Conservation (phyloP, 2,888 invertebrate genomes). For the Buathra laborator region DNA sequence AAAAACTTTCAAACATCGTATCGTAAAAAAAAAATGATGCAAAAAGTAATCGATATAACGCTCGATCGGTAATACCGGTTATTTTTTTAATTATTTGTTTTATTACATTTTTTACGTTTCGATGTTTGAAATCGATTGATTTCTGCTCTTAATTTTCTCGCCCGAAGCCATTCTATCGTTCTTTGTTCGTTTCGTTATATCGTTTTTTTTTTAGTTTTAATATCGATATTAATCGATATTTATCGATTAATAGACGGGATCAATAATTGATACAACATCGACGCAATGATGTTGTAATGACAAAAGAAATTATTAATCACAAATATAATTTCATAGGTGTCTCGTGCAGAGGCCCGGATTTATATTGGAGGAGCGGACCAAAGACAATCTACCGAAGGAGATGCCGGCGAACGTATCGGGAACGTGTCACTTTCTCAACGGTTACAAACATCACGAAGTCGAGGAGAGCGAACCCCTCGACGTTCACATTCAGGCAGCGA, state of each 20-base stretch:
- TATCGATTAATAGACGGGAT: background rate
- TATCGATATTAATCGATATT: no score
- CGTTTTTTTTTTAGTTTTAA: no score
- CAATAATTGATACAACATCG: background rate
- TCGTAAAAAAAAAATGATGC: no score
- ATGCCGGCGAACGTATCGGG: slow-evolving; percentile 92
- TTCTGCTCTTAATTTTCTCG: no score
- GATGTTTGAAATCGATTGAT: no score
- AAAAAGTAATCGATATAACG: no score
- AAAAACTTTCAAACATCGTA: no score
- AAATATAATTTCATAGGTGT: slow-evolving; percentile 87
- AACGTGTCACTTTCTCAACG: slow-evolving; percentile 94
- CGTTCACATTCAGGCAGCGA: slow-evolving; percentile 89
- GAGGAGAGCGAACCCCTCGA: slow-evolving; percentile 88
- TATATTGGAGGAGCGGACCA: slow-evolving; percentile 91
- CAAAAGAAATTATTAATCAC: background rate
- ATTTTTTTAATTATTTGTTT: no score
- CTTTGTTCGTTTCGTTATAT: no score
- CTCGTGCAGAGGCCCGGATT: slow-evolving; percentile 92
- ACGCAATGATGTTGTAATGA: background rate
- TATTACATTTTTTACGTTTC: no score
- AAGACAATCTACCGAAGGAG: slow-evolving; percentile 93
- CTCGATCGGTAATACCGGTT: no score
- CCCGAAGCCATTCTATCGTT: no score
- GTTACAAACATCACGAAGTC: slow-evolving; percentile 91